Conservation (phyloP, 2,113 vertebrate species). For the Rallus limicola region DNA sequence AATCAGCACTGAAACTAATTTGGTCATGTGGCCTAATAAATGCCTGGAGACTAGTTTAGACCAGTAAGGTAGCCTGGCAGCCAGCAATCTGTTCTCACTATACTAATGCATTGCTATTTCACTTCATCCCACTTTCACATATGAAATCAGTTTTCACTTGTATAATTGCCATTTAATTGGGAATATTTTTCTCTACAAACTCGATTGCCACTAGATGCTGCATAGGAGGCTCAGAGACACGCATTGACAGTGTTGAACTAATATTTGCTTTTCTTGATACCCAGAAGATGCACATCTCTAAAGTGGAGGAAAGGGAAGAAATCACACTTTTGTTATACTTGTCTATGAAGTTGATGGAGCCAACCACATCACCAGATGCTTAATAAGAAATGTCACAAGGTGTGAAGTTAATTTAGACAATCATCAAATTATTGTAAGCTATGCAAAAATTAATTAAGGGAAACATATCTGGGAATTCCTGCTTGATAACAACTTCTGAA, state of each 20-base stretch:
- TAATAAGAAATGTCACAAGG: not conserved
- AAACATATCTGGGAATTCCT: not conserved
- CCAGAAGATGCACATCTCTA: not conserved
- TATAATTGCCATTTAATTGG: not conserved
- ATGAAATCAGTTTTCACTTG: not conserved
- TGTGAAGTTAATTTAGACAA: not conserved
- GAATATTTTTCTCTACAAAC: not conserved
- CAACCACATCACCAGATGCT: not conserved
- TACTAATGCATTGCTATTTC: not conserved
- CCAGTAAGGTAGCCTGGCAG: not conserved
- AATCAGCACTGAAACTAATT: not conserved
- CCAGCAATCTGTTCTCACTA: not conserved
- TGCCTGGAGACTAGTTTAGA: not conserved
- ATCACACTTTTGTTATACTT: not conserved
- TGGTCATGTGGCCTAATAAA: not conserved
- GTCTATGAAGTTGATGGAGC: not conserved
- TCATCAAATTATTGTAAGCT: not conserved
- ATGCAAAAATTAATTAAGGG: not conserved
- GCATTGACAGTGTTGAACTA: too few relatives aligned
- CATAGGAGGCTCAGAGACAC: not conserved
- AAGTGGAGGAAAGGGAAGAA: fast-evolving
- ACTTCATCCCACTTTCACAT: not conserved
- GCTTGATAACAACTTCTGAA: not conserved
- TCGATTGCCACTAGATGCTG: slow-evolving; percentile 26
- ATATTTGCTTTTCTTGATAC: not conserved